These are phyloP conservation scores for Zoroaster sp. DNA, from an alignment of 53 echinoderm and acorn worm species.

Conservation along the genomic window DNA sequence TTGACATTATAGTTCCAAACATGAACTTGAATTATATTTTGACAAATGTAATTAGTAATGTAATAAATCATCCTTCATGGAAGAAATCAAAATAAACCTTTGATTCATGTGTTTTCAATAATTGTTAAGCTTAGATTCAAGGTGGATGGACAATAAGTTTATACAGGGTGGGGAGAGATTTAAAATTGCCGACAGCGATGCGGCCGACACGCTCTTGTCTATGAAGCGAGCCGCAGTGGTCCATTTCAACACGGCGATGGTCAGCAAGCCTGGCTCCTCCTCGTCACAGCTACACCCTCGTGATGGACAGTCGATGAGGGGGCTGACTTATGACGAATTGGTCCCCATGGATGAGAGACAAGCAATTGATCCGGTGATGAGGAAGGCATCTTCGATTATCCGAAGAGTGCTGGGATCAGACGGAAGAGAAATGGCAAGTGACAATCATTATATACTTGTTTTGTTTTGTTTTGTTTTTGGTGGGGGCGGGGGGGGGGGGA, in stretches of 20 bases:
- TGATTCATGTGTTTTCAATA: too few species aligned
- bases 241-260: not conserved
- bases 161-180: not conserved
- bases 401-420: not conserved
- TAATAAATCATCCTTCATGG: too few species aligned
- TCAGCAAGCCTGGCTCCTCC: not conserved
- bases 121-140: constrained; percentile 10
- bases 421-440: not conserved
- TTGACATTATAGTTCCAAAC: too few species aligned
- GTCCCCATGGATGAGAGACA: not conserved
- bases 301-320: not conserved
- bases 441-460: not conserved
- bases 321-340: not conserved
- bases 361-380: not conserved
- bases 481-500: too few species aligned
- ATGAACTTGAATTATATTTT: too few species aligned
- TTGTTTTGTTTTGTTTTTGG: not conserved
- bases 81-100: too few species aligned
- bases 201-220: constrained; percentile 54
- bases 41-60: too few species aligned
- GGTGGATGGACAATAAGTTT: not conserved
- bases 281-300: not conserved
- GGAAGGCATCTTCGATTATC: not conserved
- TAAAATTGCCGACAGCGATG: constrained; percentile 42
- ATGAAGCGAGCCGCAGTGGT: constrained; percentile 32